These are phyloP conservation scores for Candidula unifasciata DNA, from an alignment of 2,888 invertebrate genomes.

Conservation along the genomic window DNA sequence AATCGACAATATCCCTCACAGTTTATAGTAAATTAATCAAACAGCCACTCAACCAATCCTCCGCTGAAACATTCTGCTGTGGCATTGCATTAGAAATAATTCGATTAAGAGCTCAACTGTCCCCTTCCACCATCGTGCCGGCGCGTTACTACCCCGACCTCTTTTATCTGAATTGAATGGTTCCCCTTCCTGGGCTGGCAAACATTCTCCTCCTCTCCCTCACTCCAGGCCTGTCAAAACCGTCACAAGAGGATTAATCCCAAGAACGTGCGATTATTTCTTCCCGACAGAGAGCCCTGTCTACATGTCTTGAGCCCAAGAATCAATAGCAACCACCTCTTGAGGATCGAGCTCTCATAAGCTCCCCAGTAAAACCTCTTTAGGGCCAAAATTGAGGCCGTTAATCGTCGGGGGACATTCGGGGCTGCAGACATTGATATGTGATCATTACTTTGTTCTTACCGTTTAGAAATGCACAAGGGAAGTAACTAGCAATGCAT, in stretches of 20 bases:
- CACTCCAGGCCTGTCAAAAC: slow-evolving; percentile 10
- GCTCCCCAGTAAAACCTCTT: slow-evolving; percentile 20
- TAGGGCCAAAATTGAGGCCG: slow-evolving; percentile 31
- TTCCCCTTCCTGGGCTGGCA: neutral
- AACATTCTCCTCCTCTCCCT: neutral
- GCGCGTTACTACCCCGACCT: neutral
- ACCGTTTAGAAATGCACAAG: neutral
- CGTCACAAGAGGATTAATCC: slow-evolving; percentile 26
- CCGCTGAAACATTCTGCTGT: too few relatives aligned
- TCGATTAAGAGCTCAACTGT: neutral
- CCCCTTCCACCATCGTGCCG: neutral
- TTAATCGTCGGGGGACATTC: slow-evolving; percentile 15
- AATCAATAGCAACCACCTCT: slow-evolving; percentile 37
- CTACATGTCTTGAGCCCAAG: slow-evolving; percentile 32
- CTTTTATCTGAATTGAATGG: neutral
- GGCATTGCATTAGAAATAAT: too few relatives aligned
- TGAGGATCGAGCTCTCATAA: slow-evolving; percentile 30
- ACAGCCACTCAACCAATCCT: too few relatives aligned
- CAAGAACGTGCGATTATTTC: slow-evolving; percentile 19
- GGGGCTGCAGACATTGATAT: slow-evolving; percentile 5
- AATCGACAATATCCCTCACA: too few relatives aligned
- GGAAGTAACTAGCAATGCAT: slow-evolving; percentile 6
- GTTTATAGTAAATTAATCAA: too few relatives aligned
- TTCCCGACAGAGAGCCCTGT: neutral
- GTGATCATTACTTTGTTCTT: slow-evolving; percentile 24